Base-by-base conservation (phyloP, 2,888 invertebrate species). In the Entomobrya multifasciata region DNA sequence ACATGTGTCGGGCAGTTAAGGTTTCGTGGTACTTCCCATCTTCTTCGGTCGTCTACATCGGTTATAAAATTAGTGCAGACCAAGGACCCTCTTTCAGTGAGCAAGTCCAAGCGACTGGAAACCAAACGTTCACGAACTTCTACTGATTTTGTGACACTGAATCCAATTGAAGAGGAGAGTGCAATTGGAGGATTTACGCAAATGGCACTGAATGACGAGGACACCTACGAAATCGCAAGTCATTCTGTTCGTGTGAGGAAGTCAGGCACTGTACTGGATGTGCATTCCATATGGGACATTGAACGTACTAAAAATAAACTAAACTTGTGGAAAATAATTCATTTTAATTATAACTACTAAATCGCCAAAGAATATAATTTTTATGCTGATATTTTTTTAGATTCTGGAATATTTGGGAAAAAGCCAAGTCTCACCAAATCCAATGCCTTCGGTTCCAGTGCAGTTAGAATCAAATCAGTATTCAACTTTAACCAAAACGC, bases 21-120 rank as follows among this genome's bases (percentile, higher is more conserved):
- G 79, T 94, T 96, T 62, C 93, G 95, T 76, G 95, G 95, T 10
- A 95, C 95, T 17, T 95, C 95, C 44, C 93, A 94, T 0, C 92
- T 96, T 79, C 94, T 95, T 89, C 93, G 96, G n/a, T 93, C 95
- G 1, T 93, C 94, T 0, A 93, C 92, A 30, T 93, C 93, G 27
- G 92, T 92, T 13, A 79, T 92, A 6, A 90, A 91, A 55, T 91
- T 57, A 2, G 11, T 70, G 0, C 49, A 44, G 4, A 3, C 41
- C 20, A 67, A 55, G 27, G 49, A 65, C 0, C 25, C 17, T 1
- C 27, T 67, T 0, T 25, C 22, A n/a, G 27, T 10, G 1, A 41
- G 2, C 0, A 74, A 74, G n/a, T 36, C 60, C 13, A 72, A 49
- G 15, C 60, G 36, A 0, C 3, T 72, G 22, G 74, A 82, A 20